A percentile compares a stretch with the other conserved stretches of the same genome.
Conservation (phyloP, 2,113 vertebrate genomes). For the Dromiciops gliroides region DNA sequence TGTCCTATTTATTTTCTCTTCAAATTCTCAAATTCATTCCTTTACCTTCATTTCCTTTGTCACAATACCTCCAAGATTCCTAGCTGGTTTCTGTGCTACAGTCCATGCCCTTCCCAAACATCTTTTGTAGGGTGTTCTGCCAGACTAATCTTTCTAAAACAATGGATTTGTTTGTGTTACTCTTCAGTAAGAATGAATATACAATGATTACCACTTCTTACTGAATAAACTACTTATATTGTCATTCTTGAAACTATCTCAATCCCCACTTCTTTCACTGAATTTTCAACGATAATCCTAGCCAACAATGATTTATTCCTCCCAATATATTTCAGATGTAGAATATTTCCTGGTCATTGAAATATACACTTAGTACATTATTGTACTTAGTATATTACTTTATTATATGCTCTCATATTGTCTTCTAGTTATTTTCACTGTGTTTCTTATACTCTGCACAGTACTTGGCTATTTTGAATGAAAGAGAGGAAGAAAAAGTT, state of each 20-base stretch:
- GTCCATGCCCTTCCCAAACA: not conserved
- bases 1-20: constrained; percentile 45
- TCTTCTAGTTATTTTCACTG: not conserved
- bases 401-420: not conserved
- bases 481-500: not conserved
- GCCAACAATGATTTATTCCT: not conserved
- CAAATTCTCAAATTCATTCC: constrained; percentile 4
- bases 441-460: not conserved
- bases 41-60: not conserved
- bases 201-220: not conserved
- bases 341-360: not conserved
- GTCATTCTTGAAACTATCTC: not conserved
- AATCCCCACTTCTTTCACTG: not conserved
- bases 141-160: not conserved
- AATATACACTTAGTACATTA: not conserved
- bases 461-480: not conserved
- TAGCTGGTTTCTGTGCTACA: not conserved
- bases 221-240: not conserved
- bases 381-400: not conserved
- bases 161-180: not conserved
- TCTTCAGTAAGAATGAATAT: not conserved
- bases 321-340: not conserved
- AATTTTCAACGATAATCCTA: not conserved
- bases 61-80: not conserved
- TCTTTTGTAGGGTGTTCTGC: not conserved